Percentiles rank a stretch among this genome's conserved stretches.
phyloP scores from a whole-genome alignment of 2,113 vertebrate species.

The Saguinus midas region DNA sequence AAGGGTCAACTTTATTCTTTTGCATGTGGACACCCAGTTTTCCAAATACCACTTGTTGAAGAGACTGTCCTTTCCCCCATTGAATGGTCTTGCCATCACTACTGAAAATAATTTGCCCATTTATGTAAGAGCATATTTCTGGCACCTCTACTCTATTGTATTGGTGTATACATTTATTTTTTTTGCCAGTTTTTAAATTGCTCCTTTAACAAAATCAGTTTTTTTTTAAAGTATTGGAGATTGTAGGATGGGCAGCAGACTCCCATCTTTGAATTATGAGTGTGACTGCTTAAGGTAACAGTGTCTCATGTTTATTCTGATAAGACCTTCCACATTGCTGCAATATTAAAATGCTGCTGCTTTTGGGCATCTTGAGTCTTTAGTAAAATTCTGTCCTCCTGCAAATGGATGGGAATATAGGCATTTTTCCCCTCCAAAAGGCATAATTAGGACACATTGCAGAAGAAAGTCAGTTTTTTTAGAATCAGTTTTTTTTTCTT shows the following conservation, averaged over 20 bases:
- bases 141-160: not conserved
- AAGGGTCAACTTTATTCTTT: not conserved
- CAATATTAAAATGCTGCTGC: not conserved
- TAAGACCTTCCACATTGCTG: accelerated
- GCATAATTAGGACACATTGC: not conserved
- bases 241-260: accelerated
- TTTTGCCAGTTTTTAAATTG: not conserved
- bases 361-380: not conserved
- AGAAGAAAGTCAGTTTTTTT: not conserved
- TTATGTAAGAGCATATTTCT: not conserved
- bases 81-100: not conserved
- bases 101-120: not conserved
- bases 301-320: accelerated
- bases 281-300: accelerated
- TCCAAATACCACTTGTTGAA: not conserved
- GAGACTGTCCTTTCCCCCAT: not conserved
- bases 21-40: not conserved
- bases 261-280: not conserved
- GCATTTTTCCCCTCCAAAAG: not conserved
- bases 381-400: not conserved
- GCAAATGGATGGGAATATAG: not conserved
- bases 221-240: not conserved
- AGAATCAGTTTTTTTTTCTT: accelerated
- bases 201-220: not conserved
- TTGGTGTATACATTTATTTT: not conserved